phyloP scores from a whole-genome alignment of 2,113 vertebrate genomes.

The Aythya baeri region DNA sequence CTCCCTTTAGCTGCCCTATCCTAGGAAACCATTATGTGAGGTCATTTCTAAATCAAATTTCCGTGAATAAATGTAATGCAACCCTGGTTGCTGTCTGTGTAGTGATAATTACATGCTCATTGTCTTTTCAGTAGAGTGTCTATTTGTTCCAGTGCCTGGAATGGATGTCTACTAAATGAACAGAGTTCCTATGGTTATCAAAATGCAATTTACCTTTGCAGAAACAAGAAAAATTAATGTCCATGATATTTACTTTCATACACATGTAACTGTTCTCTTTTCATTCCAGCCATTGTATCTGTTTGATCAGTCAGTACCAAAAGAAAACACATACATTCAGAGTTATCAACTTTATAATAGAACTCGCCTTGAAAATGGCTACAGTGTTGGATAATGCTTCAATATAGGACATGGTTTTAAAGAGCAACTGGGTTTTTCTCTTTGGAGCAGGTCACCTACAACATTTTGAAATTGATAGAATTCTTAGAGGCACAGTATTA shows the following conservation, averaged over 20 bases:
- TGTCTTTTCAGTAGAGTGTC: not conserved
- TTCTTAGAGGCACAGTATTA: not conserved
- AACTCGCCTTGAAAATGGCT: not conserved
- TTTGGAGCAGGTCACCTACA: not conserved
- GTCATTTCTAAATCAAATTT: conserved; percentile 7
- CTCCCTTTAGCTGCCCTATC: not conserved
- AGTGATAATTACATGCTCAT: not conserved
- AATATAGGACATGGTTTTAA: not conserved
- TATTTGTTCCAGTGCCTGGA: not conserved
- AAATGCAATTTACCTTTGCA: not conserved
- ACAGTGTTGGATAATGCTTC: not conserved
- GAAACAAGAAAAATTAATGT: not conserved
- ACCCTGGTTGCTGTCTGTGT: not conserved
- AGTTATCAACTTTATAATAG: not conserved
- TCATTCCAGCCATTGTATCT: not conserved
- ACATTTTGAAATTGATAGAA: not conserved
- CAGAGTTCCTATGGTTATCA: not conserved
- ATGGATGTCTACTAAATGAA: not conserved
- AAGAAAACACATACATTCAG: not conserved
- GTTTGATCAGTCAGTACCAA: not conserved
- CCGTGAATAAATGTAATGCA: not conserved
- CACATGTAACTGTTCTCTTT: not conserved
- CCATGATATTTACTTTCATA: not conserved
- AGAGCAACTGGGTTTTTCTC: not conserved
- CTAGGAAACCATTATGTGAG: not conserved